phyloP scores from a whole-genome alignment of 1,140 invertebrate genomes.

The Latrodectus geometricus region DNA sequence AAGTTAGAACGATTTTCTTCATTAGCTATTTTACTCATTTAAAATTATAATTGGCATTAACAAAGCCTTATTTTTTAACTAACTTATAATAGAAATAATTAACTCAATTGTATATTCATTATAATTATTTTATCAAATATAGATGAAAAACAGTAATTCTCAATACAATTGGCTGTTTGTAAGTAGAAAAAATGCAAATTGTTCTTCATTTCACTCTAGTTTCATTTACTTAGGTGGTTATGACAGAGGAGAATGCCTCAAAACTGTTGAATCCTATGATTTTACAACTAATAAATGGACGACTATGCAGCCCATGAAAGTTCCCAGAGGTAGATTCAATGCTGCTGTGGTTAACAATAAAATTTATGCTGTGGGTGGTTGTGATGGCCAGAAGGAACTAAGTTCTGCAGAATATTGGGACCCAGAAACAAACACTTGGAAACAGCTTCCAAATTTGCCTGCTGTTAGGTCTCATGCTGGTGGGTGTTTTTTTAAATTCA shows the following conservation, averaged over 20 bases:
- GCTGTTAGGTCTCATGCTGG: slow-evolving; percentile 78
- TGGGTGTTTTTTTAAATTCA: slow-evolving; percentile 62
- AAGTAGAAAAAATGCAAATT: too few species aligned
- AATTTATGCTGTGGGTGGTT: slow-evolving; percentile 82
- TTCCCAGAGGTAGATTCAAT: slow-evolving; percentile 81
- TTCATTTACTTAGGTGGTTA: slow-evolving; percentile 76
- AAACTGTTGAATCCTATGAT: slow-evolving; percentile 80
- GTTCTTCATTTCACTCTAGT: too few species aligned
- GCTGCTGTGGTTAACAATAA: slow-evolving; percentile 76
- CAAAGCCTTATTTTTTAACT: too few species aligned
- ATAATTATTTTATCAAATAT: too few species aligned
- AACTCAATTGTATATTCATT: too few species aligned
- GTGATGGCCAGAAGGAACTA: slow-evolving; percentile 81
- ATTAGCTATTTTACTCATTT: too few species aligned
- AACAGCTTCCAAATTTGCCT: slow-evolving; percentile 74
- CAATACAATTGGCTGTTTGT: too few species aligned
- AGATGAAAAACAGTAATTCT: too few species aligned
- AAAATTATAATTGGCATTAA: too few species aligned
- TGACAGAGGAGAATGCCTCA: slow-evolving; percentile 85
- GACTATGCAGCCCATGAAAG: slow-evolving; percentile 76
- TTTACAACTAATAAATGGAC: slow-evolving; percentile 78
- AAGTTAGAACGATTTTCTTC: too few species aligned
- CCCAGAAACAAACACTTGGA: slow-evolving; percentile 75
- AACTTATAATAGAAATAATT: too few species aligned
- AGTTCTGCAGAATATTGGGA: slow-evolving; percentile 78